Conservation (phyloP, 2,113 vertebrate genomes). For the Labeo rohita region DNA sequence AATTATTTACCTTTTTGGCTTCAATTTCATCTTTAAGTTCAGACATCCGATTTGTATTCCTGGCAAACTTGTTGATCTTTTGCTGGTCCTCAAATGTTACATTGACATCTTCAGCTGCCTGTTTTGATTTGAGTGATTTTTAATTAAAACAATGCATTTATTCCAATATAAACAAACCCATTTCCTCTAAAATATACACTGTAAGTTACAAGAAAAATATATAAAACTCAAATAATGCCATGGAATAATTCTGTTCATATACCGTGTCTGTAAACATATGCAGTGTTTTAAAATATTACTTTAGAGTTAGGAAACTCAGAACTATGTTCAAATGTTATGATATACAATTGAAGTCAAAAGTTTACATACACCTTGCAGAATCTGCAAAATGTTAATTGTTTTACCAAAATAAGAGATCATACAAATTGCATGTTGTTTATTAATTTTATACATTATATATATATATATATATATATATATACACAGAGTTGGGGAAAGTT, state of each 20-base stretch:
- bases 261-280: background rate
- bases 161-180: background rate
- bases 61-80: constrained; percentile 98
- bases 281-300: background rate
- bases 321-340: no score
- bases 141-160: background rate
- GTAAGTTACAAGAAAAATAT: no score
- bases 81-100: constrained; percentile 98
- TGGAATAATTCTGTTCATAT: background rate
- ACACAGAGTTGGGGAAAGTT: no score
- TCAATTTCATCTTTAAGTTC: constrained; percentile 97
- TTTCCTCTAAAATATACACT: background rate
- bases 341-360: no score
- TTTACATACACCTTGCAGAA: no score
- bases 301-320: no score
- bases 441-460: no score
- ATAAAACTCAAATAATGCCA: background rate
- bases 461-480: no score
- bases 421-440: no score
- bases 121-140: constrained; percentile 4
- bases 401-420: no score
- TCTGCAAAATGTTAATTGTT: no score
- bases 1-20: constrained; percentile 84
- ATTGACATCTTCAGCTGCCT: constrained; percentile 96
- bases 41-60: constrained; percentile 91